Base-by-base conservation (phyloP, 2,113 vertebrate species). In the Falcunculus frontatus region DNA sequence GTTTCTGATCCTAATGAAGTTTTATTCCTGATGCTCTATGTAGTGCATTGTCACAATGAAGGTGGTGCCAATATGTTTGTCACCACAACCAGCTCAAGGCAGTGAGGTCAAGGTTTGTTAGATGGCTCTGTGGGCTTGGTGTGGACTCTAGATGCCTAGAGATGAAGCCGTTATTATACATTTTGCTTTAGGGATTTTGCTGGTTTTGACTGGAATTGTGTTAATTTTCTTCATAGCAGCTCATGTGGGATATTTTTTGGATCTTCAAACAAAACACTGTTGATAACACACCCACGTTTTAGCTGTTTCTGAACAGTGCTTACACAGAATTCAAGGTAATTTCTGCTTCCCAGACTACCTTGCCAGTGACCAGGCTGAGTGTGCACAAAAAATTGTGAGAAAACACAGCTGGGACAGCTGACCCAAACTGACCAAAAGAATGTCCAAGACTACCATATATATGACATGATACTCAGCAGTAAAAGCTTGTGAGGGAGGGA, bases 311-410 rank as follows among this genome's bases (percentile, higher is more conserved):
- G 32, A 78, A 2, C 7, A 7, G 37, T 21, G 21, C 37, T 79
- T 52, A 42, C 35, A 49, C 14, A 49, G 55, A 14, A 47, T 47
- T 49, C 47, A 55, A 41, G 18, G 11, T 37, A 30, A 35, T 69
- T 91, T 88, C 27, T 78, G 16, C 27, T 85, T 46, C 50, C 60
- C 19, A n/a, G 1, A 3, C 42, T 13, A 6, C 32, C 9, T 22
- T 1, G 2, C 47, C 41, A 69, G 27, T 1, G 2, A 27, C 21
- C 1, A 27, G 35, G 30, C 12, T 50, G 9, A 9, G 4, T 13
- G 12, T 52, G 16, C 37, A 35, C 32, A 60, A 75, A 46, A 78
- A 52, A 1, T 0, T 72, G 50, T 7, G 69, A 69, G 32, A 10
- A 13, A 25, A 35, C 37, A 44, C 18, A 89, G 10, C 15, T 16